A percentile compares a stretch with the other conserved stretches of the same genome.
Conservation (phyloP, 2,888 invertebrate species). For the Drosophila demipolita region DNA sequence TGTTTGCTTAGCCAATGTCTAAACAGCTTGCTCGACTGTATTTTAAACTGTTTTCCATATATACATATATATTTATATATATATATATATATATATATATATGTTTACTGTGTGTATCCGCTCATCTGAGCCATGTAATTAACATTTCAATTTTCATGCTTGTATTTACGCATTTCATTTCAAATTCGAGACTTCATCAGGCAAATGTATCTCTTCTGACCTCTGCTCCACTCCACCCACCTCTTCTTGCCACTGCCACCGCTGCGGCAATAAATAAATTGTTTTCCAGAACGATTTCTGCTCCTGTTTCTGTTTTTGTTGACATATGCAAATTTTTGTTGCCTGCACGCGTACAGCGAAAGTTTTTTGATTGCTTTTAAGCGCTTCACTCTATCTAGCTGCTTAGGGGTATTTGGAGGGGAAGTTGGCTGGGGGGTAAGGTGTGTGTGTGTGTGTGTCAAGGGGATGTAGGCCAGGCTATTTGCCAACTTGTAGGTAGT, state of each 20-base stretch:
- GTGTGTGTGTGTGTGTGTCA: not conserved
- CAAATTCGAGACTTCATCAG: constrained; percentile 34
- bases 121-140: constrained; percentile 61
- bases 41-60: constrained; percentile 74
- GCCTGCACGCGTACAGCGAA: constrained; percentile 54
- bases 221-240: not conserved
- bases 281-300: constrained; percentile 57
- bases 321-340: constrained; percentile 75
- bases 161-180: constrained; percentile 33
- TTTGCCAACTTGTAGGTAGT: constrained; percentile 50
- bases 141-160: constrained; percentile 73
- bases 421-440: not conserved
- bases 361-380: constrained; percentile 71
- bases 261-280: constrained; percentile 69
- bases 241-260: not conserved
- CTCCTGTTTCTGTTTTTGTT: constrained; percentile 57
- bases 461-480: constrained; percentile 31
- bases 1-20: constrained; percentile 77
- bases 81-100: not conserved
- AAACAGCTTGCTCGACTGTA: constrained; percentile 71
- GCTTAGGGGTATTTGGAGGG: not conserved
- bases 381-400: constrained; percentile 31
- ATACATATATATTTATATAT: not conserved
- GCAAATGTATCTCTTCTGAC: constrained; percentile 74
- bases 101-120: constrained; percentile 2